Percentiles rank a stretch among this genome's conserved stretches.
Evolutionary conservation across 2,888 invertebrate genomes (phyloP).

Genomic region (Lithosia quadra): DNA sequence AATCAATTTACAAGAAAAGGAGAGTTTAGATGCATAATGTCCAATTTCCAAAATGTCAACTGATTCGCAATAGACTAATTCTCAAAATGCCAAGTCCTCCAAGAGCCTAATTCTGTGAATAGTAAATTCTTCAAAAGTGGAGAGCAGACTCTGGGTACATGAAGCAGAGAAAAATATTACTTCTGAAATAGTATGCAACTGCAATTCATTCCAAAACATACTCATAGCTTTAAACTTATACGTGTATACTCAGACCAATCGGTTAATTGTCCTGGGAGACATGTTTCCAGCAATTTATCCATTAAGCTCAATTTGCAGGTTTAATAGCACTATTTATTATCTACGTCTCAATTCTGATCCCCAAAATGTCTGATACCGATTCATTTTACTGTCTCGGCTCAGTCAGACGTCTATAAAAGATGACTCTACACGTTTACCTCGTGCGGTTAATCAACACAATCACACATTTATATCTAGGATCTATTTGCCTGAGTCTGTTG

Average conservation of each 20-base stretch:
- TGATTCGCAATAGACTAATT: no score
- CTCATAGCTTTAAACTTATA: not conserved
- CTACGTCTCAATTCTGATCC: constrained; percentile 45
- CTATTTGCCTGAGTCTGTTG: no score
- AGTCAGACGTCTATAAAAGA: not conserved
- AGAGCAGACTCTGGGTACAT: no score
- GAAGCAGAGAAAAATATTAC: no score
- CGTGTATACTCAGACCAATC: constrained; percentile 36
- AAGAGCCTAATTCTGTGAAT: no score
- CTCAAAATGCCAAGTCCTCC: no score
- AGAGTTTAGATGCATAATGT: no score
- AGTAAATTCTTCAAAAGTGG: no score
- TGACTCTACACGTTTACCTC: not conserved
- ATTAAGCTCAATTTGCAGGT: constrained; percentile 68
- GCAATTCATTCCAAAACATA: not conserved
- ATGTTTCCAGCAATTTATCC: constrained; percentile 63
- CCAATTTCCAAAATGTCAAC: no score
- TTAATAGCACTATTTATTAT: constrained; percentile 59
- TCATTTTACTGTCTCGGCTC: constrained; percentile 6
- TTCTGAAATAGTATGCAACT: no score
- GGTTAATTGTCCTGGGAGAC: constrained; percentile 58
- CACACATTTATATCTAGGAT: not conserved
- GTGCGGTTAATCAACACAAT: not conserved
- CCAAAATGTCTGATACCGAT: constrained; percentile 40
- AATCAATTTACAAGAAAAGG: no score